Percentiles rank a stretch among this genome's conserved stretches.
These are phyloP conservation scores for Propithecus deckenii DNA, from an alignment of 2,797 vertebrate species.

Conservation along the genomic window DNA sequence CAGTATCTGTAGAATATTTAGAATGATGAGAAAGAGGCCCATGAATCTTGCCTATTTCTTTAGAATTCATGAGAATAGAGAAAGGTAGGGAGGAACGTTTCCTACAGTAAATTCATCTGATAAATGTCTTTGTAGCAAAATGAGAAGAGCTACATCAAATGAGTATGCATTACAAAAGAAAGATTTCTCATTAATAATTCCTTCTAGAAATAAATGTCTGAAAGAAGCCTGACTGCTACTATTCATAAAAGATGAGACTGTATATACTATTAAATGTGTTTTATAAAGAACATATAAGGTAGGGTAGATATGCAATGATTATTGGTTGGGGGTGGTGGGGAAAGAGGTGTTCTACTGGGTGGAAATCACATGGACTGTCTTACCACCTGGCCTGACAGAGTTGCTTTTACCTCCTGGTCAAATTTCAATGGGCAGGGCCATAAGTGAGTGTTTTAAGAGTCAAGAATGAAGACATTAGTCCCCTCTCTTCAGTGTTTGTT, in stretches of 20 bases:
- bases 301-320: neutral
- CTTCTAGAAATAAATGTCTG: neutral
- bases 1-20: neutral
- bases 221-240: neutral
- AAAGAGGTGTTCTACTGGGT: neutral
- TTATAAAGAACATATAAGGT: neutral
- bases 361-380: neutral
- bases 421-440: conserved; percentile 53
- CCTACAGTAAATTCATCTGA: neutral
- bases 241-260: neutral
- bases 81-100: neutral
- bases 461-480: conserved; percentile 78
- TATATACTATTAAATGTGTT: neutral
- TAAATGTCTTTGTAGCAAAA: neutral
- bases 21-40: neutral
- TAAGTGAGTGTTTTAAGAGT: conserved; percentile 61
- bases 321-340: neutral
- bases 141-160: neutral
- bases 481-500: conserved; percentile 18
- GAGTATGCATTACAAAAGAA: neutral
- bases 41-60: neutral
- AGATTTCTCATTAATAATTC: neutral
- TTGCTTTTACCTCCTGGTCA: conserved; percentile 54
- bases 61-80: neutral
- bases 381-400: neutral